phyloP scores from a whole-genome alignment of 2,888 invertebrate species.

The Leptopilina drosophilae region DNA sequence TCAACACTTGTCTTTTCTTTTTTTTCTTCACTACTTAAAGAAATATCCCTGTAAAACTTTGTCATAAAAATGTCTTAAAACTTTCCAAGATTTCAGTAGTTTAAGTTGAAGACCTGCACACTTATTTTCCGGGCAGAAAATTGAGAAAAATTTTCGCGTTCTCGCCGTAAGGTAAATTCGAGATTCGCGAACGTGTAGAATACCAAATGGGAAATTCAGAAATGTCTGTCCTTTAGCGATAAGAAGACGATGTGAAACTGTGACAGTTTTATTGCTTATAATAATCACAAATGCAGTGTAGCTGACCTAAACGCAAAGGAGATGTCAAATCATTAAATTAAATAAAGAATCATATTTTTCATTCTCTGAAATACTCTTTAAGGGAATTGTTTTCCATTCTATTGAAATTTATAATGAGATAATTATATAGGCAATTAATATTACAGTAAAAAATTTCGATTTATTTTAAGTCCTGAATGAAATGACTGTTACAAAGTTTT shows the following conservation, averaged over 20 bases:
- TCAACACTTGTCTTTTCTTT: neutral
- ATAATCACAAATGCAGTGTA: conserved; percentile 50
- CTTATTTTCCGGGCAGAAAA: conserved; percentile 13
- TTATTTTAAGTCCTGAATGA: too few species aligned
- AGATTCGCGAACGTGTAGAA: conserved; percentile 37
- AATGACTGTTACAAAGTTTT: too few species aligned
- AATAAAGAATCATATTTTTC: conserved; percentile 6
- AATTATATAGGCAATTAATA: too few species aligned
- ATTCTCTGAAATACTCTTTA: neutral
- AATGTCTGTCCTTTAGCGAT: conserved; percentile 59
- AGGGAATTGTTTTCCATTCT: neutral
- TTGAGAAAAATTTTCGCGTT: conserved; percentile 34
- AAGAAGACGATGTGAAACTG: conserved; percentile 54
- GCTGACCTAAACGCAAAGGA: neutral
- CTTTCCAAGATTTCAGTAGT: conserved; percentile 11
- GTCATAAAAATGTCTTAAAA: conserved; percentile 8
- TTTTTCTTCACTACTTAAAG: neutral
- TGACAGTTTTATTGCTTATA: conserved; percentile 61
- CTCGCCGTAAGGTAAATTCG: conserved; percentile 41
- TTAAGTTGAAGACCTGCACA: conserved; percentile 3
- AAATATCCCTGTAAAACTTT: conserved; percentile 3
- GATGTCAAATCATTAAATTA: conserved; percentile 11
- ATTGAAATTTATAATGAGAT: too few species aligned
- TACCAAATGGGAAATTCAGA: conserved; percentile 34
- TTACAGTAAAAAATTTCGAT: too few species aligned